These are phyloP conservation scores for Microplitis deprimator DNA, from an alignment of 2,888 invertebrate species.

Conservation along the genomic window DNA sequence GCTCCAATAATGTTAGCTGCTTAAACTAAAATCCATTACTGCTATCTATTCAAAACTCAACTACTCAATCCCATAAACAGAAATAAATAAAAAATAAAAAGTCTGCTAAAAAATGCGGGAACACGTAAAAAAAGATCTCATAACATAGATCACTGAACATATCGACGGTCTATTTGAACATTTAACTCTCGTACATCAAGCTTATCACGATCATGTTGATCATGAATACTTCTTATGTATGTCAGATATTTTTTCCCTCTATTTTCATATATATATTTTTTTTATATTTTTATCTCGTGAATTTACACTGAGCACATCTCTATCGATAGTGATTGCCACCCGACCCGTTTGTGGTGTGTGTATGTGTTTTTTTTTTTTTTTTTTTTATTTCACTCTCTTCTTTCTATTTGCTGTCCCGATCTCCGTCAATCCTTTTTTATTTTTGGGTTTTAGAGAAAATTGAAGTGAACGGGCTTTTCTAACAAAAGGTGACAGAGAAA, in stretches of 20 bases:
- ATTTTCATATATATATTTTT: neutral
- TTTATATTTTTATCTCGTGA: constrained; percentile 39
- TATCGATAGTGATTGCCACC: constrained; percentile 27
- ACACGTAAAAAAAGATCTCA: constrained; percentile 9
- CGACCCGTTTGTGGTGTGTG: constrained; percentile 19
- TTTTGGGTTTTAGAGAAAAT: constrained; percentile 22
- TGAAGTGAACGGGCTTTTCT: constrained; percentile 13
- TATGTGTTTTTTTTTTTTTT: no score
- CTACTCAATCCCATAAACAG: neutral
- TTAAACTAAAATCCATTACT: neutral
- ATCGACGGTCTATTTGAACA: neutral
- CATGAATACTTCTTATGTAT: constrained; percentile 43
- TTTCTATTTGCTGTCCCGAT: neutral
- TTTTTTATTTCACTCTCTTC: constrained; percentile 15
- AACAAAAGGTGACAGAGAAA: constrained; percentile 20
- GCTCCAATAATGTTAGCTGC: constrained; percentile 6
- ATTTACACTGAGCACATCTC: constrained; percentile 36
- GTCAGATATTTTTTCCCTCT: neutral
- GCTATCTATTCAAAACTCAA: neutral
- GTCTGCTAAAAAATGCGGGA: neutral
- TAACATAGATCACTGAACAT: constrained; percentile 17
- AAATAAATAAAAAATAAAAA: neutral
- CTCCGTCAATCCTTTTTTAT: constrained; percentile 13
- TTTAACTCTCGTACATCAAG: constrained; percentile 38
- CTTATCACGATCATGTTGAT: constrained; percentile 33